phyloP scores from a whole-genome alignment of 2,888 invertebrate species.

The Chirona hameri region DNA sequence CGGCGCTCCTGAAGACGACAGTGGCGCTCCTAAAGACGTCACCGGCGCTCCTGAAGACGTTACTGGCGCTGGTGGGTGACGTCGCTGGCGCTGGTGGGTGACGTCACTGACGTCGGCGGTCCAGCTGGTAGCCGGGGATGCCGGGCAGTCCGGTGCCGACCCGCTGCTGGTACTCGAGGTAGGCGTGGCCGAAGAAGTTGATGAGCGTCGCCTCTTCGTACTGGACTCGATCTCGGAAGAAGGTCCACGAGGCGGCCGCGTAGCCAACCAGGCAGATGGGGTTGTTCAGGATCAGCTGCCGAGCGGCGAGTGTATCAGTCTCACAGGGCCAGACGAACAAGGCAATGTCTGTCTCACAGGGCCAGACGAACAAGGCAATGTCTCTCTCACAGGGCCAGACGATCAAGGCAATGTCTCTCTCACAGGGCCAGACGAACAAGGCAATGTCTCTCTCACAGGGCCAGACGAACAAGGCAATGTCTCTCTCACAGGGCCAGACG shows the following conservation, averaged over 20 bases:
- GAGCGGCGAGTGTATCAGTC: not conserved
- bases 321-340: too few species aligned
- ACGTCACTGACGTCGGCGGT: not conserved
- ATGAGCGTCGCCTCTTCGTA: conserved; percentile 85
- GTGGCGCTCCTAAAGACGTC: too few species aligned
- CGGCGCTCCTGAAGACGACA: too few species aligned
- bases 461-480: too few species aligned
- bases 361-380: too few species aligned
- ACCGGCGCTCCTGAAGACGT: not conserved
- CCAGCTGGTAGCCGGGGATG: conserved; percentile 64
- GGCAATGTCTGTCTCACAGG: too few species aligned
- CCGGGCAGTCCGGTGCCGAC: conserved; percentile 86
- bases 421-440: too few species aligned
- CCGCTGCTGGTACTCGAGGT: conserved; percentile 74
- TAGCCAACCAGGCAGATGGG: conserved; percentile 82
- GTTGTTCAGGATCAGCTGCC: conserved; percentile 77
- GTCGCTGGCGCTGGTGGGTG: not conserved
- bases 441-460: too few species aligned
- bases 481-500: too few species aligned
- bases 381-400: too few species aligned
- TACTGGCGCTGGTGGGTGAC: not conserved
- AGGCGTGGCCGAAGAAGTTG: conserved; percentile 86
- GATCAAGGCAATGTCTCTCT: too few species aligned
- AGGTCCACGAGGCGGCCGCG: conserved; percentile 78
- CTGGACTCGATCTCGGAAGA: conserved; percentile 80